Evolutionary conservation across 2,888 invertebrate species (phyloP).

Genomic region (Epiblema foenella): DNA sequence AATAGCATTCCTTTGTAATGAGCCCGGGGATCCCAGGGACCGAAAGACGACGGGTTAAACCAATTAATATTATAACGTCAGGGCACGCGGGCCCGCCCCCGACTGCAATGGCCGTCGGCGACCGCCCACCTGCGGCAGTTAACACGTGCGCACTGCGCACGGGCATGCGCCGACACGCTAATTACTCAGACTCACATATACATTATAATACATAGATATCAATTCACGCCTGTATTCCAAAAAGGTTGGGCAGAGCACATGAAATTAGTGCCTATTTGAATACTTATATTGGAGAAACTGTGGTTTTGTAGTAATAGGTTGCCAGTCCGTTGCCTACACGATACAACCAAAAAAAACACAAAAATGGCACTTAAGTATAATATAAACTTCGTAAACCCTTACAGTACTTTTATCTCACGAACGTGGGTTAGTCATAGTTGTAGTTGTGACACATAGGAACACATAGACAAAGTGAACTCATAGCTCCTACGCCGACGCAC

Average conservation of each 20-base stretch:
- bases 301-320: not conserved
- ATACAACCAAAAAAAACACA: too few species aligned
- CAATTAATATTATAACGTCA: slow-evolving; percentile 16
- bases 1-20: too few species aligned
- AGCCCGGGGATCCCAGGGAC: too few species aligned
- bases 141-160: slow-evolving; percentile 77
- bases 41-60: too few species aligned
- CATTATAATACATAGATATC: not conserved
- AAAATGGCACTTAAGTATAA: too few species aligned
- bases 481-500: too few species aligned
- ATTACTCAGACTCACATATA: not conserved
- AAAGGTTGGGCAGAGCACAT: not conserved
- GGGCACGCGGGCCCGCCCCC: slow-evolving; percentile 48
- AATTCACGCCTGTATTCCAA: not conserved
- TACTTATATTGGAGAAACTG: not conserved
- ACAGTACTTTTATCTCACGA: too few species aligned
- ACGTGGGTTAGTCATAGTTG: too few species aligned
- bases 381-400: too few species aligned
- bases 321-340: too few species aligned
- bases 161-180: slow-evolving; percentile 54
- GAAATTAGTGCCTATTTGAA: not conserved
- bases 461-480: too few species aligned
- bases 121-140: slow-evolving; percentile 77
- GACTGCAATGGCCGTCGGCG: slow-evolving; percentile 70
- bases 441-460: too few species aligned